Conservation (phyloP, 2,113 vertebrate genomes). For the Motacilla tschutschensis region DNA sequence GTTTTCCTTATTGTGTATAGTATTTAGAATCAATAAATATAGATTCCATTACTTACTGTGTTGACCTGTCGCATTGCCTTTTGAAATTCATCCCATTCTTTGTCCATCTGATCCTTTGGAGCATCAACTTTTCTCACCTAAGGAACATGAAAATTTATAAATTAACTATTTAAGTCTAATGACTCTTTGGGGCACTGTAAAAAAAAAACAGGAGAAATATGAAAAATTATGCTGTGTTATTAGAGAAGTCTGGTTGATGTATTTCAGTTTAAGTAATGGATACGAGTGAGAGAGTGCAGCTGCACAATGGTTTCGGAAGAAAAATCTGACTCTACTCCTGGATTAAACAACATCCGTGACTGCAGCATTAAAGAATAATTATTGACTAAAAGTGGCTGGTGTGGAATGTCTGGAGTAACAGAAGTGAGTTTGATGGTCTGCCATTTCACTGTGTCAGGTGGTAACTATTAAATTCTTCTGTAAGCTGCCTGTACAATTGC, state of each 20-base stretch:
- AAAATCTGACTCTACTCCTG: neutral
- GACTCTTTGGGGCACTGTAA: neutral
- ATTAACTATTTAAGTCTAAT: neutral
- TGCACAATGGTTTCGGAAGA: neutral
- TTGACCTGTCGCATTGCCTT: constrained; percentile 95
- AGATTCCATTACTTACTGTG: constrained; percentile 71
- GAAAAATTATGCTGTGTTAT: neutral
- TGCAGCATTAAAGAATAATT: neutral
- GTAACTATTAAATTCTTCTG: neutral
- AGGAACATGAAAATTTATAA: neutral
- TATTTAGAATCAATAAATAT: constrained; percentile 50
- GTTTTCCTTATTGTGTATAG: constrained; percentile 49
- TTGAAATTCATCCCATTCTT: constrained; percentile 98
- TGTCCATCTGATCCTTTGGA: constrained; percentile 96
- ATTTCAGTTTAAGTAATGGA: neutral
- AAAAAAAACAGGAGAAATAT: neutral
- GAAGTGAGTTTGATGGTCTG: neutral
- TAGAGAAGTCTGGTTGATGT: neutral
- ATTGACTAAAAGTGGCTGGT: neutral
- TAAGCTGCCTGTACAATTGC: neutral
- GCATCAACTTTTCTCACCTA: constrained; percentile 93
- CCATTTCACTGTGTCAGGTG: neutral
- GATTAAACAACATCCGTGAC: neutral
- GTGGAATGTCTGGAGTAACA: neutral
- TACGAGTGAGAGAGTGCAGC: neutral